Percentiles rank a stretch among this genome's conserved stretches.
Conservation (phyloP, 1,140 invertebrate genomes). For the Pogonus chalceus region DNA sequence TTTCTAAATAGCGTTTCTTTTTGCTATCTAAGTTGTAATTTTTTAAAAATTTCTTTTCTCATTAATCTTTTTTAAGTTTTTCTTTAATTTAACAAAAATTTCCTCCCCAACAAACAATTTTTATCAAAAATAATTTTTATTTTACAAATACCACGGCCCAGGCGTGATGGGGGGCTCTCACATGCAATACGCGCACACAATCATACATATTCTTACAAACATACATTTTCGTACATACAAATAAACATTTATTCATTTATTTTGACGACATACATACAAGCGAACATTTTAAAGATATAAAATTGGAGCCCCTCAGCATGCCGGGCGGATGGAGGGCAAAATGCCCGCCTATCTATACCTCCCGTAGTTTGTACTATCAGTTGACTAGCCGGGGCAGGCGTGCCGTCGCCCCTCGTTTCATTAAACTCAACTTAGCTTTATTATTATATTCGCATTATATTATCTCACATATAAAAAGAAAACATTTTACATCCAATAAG, state of each 20-base stretch:
- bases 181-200: too few species aligned
- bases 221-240: neutral
- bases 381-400: neutral
- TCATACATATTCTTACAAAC: slow-evolving; percentile 2
- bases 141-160: slow-evolving; percentile 24
- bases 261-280: too few species aligned
- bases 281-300: too few species aligned
- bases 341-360: slow-evolving; percentile 25
- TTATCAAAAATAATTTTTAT: slow-evolving; percentile 37
- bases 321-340: neutral
- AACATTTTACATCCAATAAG: neutral
- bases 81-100: slow-evolving; percentile 38
- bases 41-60: slow-evolving; percentile 18
- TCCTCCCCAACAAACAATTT: slow-evolving; percentile 39
- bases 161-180: slow-evolving; percentile 12
- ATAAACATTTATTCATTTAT: too few species aligned
- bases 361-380: slow-evolving; percentile 33
- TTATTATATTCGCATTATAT: neutral
- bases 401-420: neutral
- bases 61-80: slow-evolving; percentile 27
- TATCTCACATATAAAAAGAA: neutral
- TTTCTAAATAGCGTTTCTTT: slow-evolving; percentile 31
- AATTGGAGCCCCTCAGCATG: slow-evolving; percentile 10
- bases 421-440: neutral
- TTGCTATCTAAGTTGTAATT: slow-evolving; percentile 21